A percentile compares a stretch with the other conserved stretches of the same genome.
Evolutionary conservation across 2,113 vertebrate genomes (phyloP).

Genomic region (Brachyistius frenatus): DNA sequence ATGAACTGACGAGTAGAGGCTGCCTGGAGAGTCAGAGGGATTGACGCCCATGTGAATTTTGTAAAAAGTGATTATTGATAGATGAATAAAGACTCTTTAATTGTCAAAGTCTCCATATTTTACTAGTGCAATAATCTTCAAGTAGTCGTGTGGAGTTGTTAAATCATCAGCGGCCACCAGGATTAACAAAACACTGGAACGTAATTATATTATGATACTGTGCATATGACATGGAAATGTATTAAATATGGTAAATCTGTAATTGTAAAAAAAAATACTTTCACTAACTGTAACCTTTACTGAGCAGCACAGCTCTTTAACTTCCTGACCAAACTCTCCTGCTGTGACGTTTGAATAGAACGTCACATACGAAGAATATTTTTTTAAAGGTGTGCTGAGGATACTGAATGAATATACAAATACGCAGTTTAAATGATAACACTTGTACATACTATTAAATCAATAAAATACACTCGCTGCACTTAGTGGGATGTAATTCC

Average conservation of each 20-base stretch:
- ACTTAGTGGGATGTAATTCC: too few species aligned
- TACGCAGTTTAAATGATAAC: neutral
- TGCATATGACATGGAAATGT: neutral
- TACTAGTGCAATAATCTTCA: neutral
- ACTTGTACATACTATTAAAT: too few species aligned
- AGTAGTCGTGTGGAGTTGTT: neutral
- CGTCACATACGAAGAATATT: neutral
- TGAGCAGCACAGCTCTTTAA: neutral
- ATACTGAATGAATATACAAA: neutral
- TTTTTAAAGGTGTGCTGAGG: neutral
- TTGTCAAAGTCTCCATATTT: constrained; percentile 22
- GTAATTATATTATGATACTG: neutral
- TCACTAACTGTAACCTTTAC: constrained; percentile 2
- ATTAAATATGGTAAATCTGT: constrained; percentile 5
- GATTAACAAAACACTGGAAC: neutral
- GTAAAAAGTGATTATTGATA: constrained; percentile 71
- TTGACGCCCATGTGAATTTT: constrained; percentile 69
- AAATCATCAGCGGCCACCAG: neutral
- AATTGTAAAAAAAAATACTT: neutral
- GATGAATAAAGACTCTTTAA: constrained; percentile 70
- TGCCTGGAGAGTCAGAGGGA: neutral
- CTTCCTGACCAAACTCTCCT: neutral
- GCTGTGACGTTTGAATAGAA: neutral
- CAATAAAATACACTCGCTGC: too few species aligned
- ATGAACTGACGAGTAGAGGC: constrained; percentile 38